Conservation (phyloP, 2,113 vertebrate genomes). For the Pygoscelis antarcticus region DNA sequence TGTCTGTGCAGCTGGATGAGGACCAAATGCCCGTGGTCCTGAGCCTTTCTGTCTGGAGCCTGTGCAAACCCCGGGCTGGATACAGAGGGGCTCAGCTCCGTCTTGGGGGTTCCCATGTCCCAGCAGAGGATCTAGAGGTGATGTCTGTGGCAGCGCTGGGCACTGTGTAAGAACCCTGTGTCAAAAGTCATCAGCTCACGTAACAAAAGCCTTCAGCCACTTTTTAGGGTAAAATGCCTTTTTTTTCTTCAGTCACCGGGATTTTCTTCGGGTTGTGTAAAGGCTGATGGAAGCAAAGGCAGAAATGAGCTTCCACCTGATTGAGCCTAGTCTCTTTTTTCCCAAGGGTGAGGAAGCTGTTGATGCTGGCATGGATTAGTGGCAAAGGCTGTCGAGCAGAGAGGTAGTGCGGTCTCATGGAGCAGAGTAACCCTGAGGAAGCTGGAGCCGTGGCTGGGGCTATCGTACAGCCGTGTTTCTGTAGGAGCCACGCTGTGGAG, state of each 20-base stretch:
- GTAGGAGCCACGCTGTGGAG: rapidly evolving
- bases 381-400: not conserved
- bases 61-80: not conserved
- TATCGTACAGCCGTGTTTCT: rapidly evolving
- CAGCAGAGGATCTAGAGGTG: not conserved
- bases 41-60: not conserved
- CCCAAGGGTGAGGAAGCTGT: not conserved
- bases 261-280: not conserved
- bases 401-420: not conserved
- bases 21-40: rapidly evolving
- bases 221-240: not conserved
- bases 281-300: not conserved
- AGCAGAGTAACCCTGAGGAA: not conserved
- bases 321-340: not conserved
- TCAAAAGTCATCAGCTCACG: not conserved
- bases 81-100: not conserved
- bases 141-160: not conserved
- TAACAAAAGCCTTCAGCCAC: not conserved
- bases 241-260: not conserved
- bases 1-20: not conserved
- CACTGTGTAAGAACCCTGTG: not conserved
- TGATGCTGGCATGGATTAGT: not conserved
- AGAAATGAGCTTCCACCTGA: not conserved
- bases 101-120: not conserved
- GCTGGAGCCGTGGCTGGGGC: not conserved